Base-by-base conservation (phyloP, 1,140 invertebrate species). In the Chymomyza costata region DNA sequence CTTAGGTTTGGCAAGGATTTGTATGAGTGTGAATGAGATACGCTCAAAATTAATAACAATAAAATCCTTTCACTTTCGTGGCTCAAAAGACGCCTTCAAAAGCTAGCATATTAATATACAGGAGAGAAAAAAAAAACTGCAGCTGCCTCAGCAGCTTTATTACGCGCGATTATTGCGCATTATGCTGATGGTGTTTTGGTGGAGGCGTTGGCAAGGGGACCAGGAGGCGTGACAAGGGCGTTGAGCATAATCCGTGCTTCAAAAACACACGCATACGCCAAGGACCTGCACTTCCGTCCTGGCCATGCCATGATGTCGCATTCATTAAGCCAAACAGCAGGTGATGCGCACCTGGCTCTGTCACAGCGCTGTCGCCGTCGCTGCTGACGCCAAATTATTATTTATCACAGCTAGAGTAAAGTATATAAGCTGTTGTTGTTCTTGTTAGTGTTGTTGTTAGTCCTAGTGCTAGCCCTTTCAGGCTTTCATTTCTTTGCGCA, bases 321-420 rank as follows among this genome's bases (percentile, higher is more conserved):
- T 80, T 78, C 67, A 80, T 78, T 78, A 73, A 70, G 71, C 55
- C 65, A 58, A 73, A 71, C 73, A 55, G 74, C 63, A 78, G 73
- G 73, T 78, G 73, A 60, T 65, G 40, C 65, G 57, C 69, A 74
- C 69, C 69, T 76, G 70, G n/a, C n/a, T 38, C 25, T n/a, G 25
- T 32, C 6, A 2, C 15, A 34, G 25, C 25, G 3, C 6, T 38
- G 47, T 40, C 21, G 14, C 18, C 34, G 19, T 18, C 10, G 6
- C 37, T 44, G 19, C 43, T 44, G 15, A 11, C n/a, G 32, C 52
- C 15, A 60, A 60, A 60, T 60, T 60, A 55, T 60, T 55, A 60
- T 60, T 60, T 48, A 60, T 60, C 55, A 55, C 57, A 32, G 57
- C 52, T 43, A 49, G 57, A n/a, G n/a, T n/a, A n/a, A n/a, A n/a